phyloP scores from a whole-genome alignment of 2,797 vertebrate species.

The Ceryle rudis region DNA sequence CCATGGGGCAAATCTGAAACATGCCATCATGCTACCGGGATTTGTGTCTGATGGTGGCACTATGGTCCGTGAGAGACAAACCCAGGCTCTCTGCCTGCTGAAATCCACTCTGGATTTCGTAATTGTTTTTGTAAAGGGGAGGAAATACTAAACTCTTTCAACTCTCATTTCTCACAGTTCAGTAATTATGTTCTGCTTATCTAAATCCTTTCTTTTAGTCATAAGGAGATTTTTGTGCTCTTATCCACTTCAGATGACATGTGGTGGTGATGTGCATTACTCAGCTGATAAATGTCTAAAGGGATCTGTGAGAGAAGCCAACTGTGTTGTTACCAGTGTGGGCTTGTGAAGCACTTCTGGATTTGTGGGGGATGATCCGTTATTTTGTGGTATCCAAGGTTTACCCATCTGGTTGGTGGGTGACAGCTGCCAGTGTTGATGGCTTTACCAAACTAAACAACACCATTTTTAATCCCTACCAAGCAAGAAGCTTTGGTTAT shows the following conservation, averaged over 20 bases:
- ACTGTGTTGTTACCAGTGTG: not conserved
- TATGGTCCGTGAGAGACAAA: not conserved
- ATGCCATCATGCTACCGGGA: not conserved
- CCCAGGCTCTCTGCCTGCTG: not conserved
- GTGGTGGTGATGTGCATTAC: slow-evolving; percentile 9
- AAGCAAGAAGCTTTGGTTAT: not conserved
- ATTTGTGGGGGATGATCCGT: not conserved
- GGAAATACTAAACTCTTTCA: not conserved
- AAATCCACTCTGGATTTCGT: not conserved
- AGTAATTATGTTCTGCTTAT: slow-evolving; percentile 19
- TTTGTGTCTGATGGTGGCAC: not conserved
- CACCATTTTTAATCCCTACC: not conserved
- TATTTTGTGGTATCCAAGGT: not conserved
- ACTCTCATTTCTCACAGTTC: not conserved
- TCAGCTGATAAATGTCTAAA: slow-evolving; percentile 41
- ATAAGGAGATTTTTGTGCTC: slow-evolving; percentile 20
- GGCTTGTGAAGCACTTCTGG: slow-evolving; percentile 20
- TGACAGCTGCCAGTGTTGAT: not conserved
- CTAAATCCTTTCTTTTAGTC: slow-evolving; percentile 25
- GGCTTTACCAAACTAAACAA: not conserved
- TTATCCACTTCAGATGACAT: not conserved
- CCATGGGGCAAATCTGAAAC: not conserved
- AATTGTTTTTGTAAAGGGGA: not conserved
- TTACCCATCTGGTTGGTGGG: not conserved
- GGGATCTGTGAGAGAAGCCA: slow-evolving; percentile 8